A percentile compares a stretch with the other conserved stretches of the same genome.
These are phyloP conservation scores for Onychorhynchus coronatus DNA, from an alignment of 2,113 vertebrate species.

Conservation along the genomic window DNA sequence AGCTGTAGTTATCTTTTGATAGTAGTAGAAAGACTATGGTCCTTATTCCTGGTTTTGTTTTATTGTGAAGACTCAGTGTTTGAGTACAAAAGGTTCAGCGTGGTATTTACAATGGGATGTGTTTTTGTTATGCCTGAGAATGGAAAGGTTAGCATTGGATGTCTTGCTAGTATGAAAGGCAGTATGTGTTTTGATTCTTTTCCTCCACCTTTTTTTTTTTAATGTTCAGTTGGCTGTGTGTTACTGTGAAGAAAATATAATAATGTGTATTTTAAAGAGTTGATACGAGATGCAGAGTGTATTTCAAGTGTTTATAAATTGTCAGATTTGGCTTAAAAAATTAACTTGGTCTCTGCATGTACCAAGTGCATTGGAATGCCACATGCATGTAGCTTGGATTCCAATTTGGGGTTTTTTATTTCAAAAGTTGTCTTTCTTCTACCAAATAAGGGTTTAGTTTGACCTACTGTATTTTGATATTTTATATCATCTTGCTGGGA, in stretches of 20 bases:
- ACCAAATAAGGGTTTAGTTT: background rate
- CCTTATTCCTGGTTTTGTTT: background rate
- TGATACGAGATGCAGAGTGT: background rate
- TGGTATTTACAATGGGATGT: background rate
- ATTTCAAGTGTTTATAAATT: background rate
- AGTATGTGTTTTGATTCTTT: background rate
- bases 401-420: background rate
- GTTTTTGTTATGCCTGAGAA: background rate
- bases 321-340: background rate
- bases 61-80: background rate
- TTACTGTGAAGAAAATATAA: background rate
- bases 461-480: background rate
- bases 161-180: background rate
- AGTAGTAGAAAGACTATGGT: background rate
- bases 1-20: background rate
- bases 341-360: background rate
- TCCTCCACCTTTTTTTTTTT: too few species aligned
- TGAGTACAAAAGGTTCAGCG: background rate
- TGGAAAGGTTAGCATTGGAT: background rate
- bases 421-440: background rate
- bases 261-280: background rate
- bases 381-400: background rate
- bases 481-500: background rate
- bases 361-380: background rate
- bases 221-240: background rate